phyloP scores from a whole-genome alignment of 2,797 vertebrate species.

The Lacerta bilineata region DNA sequence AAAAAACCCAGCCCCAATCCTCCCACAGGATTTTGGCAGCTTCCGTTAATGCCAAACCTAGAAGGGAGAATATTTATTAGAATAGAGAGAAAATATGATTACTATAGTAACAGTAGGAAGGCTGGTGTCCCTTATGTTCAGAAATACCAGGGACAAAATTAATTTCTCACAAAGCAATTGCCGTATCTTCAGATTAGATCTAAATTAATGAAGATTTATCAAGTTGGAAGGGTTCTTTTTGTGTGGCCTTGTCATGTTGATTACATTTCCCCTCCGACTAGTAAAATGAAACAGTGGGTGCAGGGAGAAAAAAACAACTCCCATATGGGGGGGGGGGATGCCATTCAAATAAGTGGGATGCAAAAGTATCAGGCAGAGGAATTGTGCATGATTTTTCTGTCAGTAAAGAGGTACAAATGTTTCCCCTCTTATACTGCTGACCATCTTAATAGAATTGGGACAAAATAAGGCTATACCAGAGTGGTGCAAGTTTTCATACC shows the following conservation, averaged over 20 bases:
- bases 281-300: constrained; percentile 34
- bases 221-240: constrained; percentile 47
- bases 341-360: constrained; percentile 12
- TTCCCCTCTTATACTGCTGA: not conserved
- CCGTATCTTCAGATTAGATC: constrained; percentile 52
- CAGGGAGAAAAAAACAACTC: constrained; percentile 4
- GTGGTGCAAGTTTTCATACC: too few species aligned
- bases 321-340: not conserved
- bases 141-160: constrained; percentile 54
- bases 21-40: not conserved
- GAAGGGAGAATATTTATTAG: constrained; percentile 13
- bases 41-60: constrained; percentile 41
- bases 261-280: constrained; percentile 42
- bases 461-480: too few species aligned
- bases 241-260: constrained; percentile 47
- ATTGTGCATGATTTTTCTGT: not conserved
- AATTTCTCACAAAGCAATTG: constrained; percentile 50
- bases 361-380: not conserved
- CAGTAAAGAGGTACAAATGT: not conserved
- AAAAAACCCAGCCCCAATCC: constrained; percentile 2
- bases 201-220: constrained; percentile 66
- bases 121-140: constrained; percentile 33
- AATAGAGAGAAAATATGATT: constrained; percentile 20
- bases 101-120: constrained; percentile 31
- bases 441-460: too few species aligned